A percentile compares a stretch with the other conserved stretches of the same genome.
Evolutionary conservation across 2,888 invertebrate species (phyloP).

Genomic region (Achlya flavicornis): DNA sequence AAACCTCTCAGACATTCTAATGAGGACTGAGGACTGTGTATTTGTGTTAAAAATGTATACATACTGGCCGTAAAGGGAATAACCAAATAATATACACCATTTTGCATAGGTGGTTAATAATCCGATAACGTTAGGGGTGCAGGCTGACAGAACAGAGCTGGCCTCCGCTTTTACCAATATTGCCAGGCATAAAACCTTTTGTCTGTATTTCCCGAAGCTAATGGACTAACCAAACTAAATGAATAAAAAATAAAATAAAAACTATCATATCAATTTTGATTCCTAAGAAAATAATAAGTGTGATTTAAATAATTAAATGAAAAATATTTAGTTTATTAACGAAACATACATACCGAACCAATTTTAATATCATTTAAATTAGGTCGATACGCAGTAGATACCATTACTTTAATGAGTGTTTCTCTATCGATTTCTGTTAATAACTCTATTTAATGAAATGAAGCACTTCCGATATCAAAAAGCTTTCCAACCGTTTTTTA

Average conservation of each 20-base stretch:
- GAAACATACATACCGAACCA: too few relatives aligned
- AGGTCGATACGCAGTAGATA: too few relatives aligned
- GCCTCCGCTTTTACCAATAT: neutral
- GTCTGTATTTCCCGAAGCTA: neutral
- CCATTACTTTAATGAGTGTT: too few relatives aligned
- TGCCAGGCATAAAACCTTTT: neutral
- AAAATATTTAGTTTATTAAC: too few relatives aligned
- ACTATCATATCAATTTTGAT: too few relatives aligned
- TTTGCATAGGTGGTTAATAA: neutral
- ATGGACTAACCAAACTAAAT: neutral
- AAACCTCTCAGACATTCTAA: constrained; percentile 72
- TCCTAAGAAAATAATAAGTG: too few relatives aligned
- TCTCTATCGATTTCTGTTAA: neutral
- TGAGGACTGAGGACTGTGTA: constrained; percentile 61
- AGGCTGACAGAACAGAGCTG: neutral
- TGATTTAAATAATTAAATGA: too few relatives aligned
- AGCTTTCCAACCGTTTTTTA: neutral
- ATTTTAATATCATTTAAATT: too few relatives aligned
- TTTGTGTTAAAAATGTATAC: constrained; percentile 48
- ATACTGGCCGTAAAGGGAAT: constrained; percentile 6
- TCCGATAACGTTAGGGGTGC: neutral
- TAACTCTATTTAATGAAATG: neutral
- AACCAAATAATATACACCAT: neutral
- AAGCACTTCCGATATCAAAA: neutral
- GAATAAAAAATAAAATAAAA: too few relatives aligned